Evolutionary conservation across 2,888 invertebrate species (phyloP).

Genomic region (Drosophila aldrichi): DNA sequence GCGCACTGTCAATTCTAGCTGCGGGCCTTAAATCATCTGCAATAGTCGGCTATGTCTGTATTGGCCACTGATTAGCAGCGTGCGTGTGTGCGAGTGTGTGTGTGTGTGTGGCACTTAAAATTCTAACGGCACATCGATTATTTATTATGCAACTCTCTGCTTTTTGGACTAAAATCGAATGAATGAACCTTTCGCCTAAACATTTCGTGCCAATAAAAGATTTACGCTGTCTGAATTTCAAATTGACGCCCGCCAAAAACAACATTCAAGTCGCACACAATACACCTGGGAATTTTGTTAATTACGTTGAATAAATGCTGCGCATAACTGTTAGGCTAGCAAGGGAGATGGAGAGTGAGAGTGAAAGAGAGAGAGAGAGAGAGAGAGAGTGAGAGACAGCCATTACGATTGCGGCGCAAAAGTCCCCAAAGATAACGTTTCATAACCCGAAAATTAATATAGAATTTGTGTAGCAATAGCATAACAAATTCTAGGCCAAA

Average conservation of each 20-base stretch:
- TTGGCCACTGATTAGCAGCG: constrained; percentile 66
- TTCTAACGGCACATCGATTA: constrained; percentile 69
- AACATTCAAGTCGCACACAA: constrained; percentile 41
- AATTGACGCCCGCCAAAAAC: constrained; percentile 42
- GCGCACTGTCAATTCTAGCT: constrained; percentile 25
- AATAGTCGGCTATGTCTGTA: neutral
- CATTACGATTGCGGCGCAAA: neutral
- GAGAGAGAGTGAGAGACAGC: neutral
- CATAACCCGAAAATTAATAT: constrained; percentile 42
- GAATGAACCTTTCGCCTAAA: constrained; percentile 62
- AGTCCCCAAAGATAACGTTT: constrained; percentile 29
- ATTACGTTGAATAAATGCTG: constrained; percentile 76
- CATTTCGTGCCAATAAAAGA: constrained; percentile 78
- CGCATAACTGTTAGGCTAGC: constrained; percentile 30
- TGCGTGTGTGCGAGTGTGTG: constrained; percentile 10
- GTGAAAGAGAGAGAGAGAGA: neutral
- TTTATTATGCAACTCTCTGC: constrained; percentile 73
- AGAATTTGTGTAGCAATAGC: neutral
- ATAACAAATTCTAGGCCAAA: neutral
- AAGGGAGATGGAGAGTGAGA: no score
- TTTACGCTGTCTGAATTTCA: constrained; percentile 74
- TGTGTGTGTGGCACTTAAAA: constrained; percentile 45
- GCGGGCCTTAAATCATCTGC: constrained; percentile 28
- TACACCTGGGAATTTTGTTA: constrained; percentile 77
- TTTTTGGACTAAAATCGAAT: constrained; percentile 36